These are phyloP conservation scores for Paratilapia polleni DNA, from an alignment of 2,113 vertebrate genomes.

Conservation along the genomic window DNA sequence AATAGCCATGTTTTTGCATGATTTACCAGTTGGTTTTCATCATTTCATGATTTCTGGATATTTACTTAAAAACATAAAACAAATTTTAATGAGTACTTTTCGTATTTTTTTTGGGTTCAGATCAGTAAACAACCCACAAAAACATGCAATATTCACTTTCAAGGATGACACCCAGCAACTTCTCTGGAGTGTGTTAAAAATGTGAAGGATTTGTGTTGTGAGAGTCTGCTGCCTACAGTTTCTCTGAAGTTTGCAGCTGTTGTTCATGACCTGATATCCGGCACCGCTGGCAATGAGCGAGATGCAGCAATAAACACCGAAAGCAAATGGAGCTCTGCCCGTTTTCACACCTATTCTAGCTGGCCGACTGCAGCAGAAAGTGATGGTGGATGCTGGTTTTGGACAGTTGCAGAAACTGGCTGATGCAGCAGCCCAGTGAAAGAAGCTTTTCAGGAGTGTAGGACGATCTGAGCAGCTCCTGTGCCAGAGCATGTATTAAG, in stretches of 20 bases:
- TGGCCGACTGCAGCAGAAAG: neutral
- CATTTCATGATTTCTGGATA: neutral
- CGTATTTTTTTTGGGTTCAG: neutral
- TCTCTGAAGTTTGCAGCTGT: conserved; percentile 5
- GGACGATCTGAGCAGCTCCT: neutral
- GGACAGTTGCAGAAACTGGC: neutral
- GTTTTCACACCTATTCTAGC: neutral
- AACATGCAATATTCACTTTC: neutral
- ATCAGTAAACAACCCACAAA: neutral
- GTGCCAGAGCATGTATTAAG: neutral
- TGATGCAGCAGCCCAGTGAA: neutral
- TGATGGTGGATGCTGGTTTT: neutral
- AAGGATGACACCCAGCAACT: neutral
- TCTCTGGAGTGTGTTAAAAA: neutral
- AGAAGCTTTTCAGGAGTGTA: neutral
- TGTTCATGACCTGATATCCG: neutral
- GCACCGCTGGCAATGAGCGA: neutral
- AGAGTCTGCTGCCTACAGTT: neutral
- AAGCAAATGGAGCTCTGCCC: neutral
- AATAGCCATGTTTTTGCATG: neutral
- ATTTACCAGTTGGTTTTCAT: neutral
- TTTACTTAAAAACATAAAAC: neutral
- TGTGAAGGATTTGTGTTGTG: neutral
- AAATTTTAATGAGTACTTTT: neutral
- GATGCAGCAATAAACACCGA: neutral